Evolutionary conservation across 1,140 invertebrate species (phyloP).

Genomic region (Sarcophaga peregrina): DNA sequence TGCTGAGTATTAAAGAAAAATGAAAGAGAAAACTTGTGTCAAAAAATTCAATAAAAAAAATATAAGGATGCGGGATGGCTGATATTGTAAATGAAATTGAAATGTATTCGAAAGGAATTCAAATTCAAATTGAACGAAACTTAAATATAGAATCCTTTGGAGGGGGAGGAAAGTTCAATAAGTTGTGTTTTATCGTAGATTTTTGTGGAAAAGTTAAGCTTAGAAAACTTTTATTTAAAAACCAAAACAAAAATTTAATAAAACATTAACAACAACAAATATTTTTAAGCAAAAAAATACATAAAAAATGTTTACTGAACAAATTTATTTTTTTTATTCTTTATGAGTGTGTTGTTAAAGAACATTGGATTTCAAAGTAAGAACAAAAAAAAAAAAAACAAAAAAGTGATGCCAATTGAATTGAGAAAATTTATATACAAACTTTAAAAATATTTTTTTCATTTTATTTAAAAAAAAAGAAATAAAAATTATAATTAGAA

Average conservation of each 20-base stretch:
- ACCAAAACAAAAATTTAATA: neutral
- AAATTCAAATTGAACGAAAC: no score
- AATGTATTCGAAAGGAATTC: neutral
- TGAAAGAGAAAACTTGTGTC: no score
- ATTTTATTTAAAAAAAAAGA: neutral
- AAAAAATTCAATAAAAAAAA: neutral
- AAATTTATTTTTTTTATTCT: constrained; percentile 16
- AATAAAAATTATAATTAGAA: no score
- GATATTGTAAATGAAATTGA: neutral
- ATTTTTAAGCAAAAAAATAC: neutral
- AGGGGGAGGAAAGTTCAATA: no score
- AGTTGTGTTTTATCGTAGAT: no score
- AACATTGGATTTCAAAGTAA: constrained; percentile 45
- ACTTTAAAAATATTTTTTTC: constrained; percentile 45
- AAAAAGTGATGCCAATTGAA: no score
- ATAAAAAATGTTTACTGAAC: neutral
- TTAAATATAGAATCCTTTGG: no score
- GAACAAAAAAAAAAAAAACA: constrained; percentile 32
- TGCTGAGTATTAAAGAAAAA: neutral
- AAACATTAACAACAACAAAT: neutral
- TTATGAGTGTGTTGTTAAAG: constrained; percentile 33
- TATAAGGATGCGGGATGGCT: constrained; percentile 25
- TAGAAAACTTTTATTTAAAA: neutral
- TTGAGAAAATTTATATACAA: no score
- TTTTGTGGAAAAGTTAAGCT: no score